A percentile compares a stretch with the other conserved stretches of the same genome.
Evolutionary conservation across 2,888 invertebrate species (phyloP).

Genomic region (Rhingia campestris): DNA sequence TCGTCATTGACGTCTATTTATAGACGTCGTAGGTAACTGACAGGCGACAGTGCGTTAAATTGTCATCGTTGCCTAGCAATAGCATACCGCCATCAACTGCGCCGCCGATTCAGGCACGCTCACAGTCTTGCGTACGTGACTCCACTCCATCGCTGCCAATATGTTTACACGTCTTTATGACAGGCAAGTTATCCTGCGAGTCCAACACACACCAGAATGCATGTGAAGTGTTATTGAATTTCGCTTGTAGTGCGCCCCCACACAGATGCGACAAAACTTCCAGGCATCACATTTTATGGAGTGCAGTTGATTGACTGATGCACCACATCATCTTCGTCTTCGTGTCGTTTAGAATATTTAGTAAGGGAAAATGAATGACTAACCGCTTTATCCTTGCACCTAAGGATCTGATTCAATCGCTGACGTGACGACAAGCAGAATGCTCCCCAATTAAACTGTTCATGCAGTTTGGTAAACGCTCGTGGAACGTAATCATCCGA

Average conservation of each 20-base stretch:
- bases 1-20: conserved; percentile 44
- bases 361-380: conserved; percentile 6
- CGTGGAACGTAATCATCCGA: conserved; percentile 11
- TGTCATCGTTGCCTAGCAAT: conserved; percentile 39
- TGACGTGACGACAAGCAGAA: conserved; percentile 32
- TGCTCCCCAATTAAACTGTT: conserved; percentile 66
- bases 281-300: conserved; percentile 34
- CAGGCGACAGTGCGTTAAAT: conserved; percentile 65
- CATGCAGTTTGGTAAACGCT: conserved; percentile 58
- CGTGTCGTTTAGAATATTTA: not conserved
- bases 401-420: conserved; percentile 19
- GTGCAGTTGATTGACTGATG: conserved; percentile 56
- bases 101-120: not conserved
- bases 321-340: conserved; percentile 1
- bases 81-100: not conserved
- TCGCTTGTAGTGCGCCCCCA: conserved; percentile 19
- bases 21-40: conserved; percentile 37
- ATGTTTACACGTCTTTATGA: conserved; percentile 26
- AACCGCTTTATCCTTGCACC: conserved; percentile 26
- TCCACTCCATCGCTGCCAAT: conserved; percentile 14
- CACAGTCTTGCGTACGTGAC: conserved; percentile 25
- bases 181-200: not conserved
- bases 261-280: conserved; percentile 6
- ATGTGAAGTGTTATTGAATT: conserved; percentile 28
- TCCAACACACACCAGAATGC: not conserved